Conservation (phyloP, 2,113 vertebrate species). For the Etheostoma cragini region DNA sequence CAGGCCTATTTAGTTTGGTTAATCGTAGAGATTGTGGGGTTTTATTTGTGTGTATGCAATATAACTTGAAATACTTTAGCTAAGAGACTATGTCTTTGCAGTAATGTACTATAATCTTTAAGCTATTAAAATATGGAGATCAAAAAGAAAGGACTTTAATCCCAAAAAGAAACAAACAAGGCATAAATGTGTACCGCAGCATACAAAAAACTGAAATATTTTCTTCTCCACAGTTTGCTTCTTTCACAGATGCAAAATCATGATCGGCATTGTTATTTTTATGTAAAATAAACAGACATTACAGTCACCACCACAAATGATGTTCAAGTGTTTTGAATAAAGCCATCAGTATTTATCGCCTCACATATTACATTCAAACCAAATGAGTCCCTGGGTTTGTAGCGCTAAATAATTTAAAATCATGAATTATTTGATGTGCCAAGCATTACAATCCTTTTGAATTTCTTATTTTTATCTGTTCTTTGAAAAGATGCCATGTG, state of each 20-base stretch:
- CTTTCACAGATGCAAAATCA: constrained; percentile 12
- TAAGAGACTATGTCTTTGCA: constrained; percentile 21
- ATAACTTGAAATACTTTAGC: constrained; percentile 8
- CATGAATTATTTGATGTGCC: constrained; percentile 37
- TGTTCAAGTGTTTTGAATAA: constrained; percentile 36
- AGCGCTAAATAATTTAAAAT: constrained; percentile 42
- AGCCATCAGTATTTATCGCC: constrained; percentile 31
- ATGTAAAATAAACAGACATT: constrained; percentile 22
- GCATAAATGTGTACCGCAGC: not conserved
- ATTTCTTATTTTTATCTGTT: constrained; percentile 19
- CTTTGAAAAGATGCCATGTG: constrained; percentile 18
- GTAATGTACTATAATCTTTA: constrained; percentile 33
- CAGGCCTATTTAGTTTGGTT: constrained; percentile 26
- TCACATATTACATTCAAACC: constrained; percentile 30
- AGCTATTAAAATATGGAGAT: constrained; percentile 30
- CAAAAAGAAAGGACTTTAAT: constrained; percentile 31
- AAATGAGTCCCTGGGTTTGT: constrained; percentile 24
- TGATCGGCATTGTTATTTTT: constrained; percentile 15
- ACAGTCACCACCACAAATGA: constrained; percentile 2
- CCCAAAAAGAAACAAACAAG: constrained; percentile 28
- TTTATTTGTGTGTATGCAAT: constrained; percentile 29
- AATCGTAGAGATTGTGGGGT: constrained; percentile 25
- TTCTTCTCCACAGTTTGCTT: not conserved
- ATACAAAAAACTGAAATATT: not conserved
- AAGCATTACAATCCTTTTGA: constrained; percentile 33